Evolutionary conservation across 2,888 invertebrate species (phyloP).

Genomic region (Andrena bicolor): DNA sequence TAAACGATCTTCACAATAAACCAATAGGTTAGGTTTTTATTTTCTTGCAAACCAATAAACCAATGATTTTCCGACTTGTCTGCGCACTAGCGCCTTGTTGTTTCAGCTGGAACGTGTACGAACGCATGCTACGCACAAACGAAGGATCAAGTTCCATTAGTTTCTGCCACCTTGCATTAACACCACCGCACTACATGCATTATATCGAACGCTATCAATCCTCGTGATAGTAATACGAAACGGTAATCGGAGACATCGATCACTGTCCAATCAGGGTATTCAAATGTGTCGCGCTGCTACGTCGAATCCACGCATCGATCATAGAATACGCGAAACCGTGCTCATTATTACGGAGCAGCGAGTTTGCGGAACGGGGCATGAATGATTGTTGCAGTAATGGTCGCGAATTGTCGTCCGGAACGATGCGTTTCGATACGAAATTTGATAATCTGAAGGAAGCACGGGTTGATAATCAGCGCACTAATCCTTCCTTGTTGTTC

Average conservation of each 20-base stretch:
- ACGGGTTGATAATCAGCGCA: not conserved
- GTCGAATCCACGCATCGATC: constrained; percentile 24
- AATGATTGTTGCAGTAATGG: not conserved
- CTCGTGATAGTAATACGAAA: constrained; percentile 28
- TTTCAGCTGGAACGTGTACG: not conserved
- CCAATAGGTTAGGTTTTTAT: too few species aligned
- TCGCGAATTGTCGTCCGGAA: not conserved
- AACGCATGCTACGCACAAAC: not conserved
- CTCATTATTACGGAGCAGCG: not conserved
- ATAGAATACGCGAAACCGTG: constrained; percentile 9
- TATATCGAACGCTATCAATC: constrained; percentile 11
- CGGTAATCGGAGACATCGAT: constrained; percentile 27
- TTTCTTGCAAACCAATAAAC: too few species aligned
- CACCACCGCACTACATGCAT: not conserved
- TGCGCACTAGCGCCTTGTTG: not conserved
- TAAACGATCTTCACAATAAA: not conserved
- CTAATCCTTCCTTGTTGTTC: not conserved
- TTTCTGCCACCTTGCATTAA: not conserved
- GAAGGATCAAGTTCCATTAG: not conserved
- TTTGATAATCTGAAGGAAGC: not conserved
- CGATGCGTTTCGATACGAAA: not conserved
- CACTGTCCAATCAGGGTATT: constrained; percentile 16
- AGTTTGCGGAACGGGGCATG: not conserved
- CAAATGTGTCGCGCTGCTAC: not conserved
- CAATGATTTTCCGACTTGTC: not conserved